These are phyloP conservation scores for Caerostris darwini DNA, from an alignment of 1,140 invertebrate genomes.

Conservation along the genomic window DNA sequence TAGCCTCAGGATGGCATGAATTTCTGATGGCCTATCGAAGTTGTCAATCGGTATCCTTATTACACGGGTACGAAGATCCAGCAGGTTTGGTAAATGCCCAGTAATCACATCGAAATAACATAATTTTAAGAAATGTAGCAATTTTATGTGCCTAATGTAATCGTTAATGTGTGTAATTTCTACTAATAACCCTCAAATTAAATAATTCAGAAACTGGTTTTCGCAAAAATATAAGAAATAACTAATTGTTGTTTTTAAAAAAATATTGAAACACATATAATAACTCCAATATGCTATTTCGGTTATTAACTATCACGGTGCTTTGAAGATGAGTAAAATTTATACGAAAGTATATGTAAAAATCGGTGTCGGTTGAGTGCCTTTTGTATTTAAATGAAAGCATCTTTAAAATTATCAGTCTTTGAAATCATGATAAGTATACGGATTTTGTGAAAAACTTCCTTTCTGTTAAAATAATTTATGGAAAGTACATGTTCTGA, in stretches of 20 bases:
- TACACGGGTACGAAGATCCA: neutral
- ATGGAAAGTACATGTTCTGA: too few relatives aligned
- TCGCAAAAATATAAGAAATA: neutral
- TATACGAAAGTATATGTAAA: too few relatives aligned
- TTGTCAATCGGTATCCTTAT: slow-evolving; percentile 65
- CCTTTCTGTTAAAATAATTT: too few relatives aligned
- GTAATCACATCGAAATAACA: slow-evolving; percentile 4
- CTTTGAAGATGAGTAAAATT: too few relatives aligned
- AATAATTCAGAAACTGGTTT: neutral
- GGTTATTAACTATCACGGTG: too few relatives aligned
- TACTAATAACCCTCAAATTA: neutral
- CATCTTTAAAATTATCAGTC: too few relatives aligned
- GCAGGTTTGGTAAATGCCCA: slow-evolving; percentile 17
- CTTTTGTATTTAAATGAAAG: too few relatives aligned
- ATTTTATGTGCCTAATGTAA: neutral
- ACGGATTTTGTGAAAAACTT: too few relatives aligned
- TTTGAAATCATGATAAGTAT: too few relatives aligned
- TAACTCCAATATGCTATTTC: neutral
- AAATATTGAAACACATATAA: neutral
- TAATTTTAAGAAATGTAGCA: neutral
- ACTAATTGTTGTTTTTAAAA: neutral
- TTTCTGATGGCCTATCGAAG: slow-evolving; percentile 44
- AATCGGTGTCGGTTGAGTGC: too few relatives aligned
- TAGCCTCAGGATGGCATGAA: slow-evolving; percentile 59
- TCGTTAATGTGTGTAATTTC: slow-evolving; percentile 22